phyloP scores from a whole-genome alignment of 30 jellyfish, hydroid and myxozoan genomes.

The Aurelia sp. region DNA sequence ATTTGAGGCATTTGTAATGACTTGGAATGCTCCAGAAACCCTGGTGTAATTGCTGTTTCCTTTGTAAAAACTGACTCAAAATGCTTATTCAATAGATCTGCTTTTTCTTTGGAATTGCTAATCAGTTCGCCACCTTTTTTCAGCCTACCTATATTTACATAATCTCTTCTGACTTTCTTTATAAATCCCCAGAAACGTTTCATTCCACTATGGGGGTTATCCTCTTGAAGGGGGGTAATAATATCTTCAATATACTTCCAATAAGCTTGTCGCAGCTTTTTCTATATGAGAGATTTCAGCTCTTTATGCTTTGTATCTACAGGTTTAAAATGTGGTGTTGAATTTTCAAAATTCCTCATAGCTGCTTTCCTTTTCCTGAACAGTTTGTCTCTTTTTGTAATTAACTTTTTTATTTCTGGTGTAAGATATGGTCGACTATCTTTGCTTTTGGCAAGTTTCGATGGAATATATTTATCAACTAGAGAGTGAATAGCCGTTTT shows the following conservation, averaged over 20 bases:
- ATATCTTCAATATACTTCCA: slow-evolving; percentile 6
- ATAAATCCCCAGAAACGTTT: no score
- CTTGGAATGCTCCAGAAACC: slow-evolving; percentile 12
- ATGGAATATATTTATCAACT: not conserved
- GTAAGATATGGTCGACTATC: not conserved
- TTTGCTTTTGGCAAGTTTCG: not conserved
- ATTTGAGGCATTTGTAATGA: slow-evolving; percentile 23
- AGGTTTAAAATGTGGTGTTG: no score
- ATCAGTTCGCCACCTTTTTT: no score
- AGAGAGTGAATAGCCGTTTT: not conserved
- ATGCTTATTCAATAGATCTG: not conserved
- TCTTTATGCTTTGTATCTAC: no score
- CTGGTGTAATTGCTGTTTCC: slow-evolving; percentile 18
- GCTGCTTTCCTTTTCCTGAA: no score
- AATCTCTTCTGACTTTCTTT: no score
- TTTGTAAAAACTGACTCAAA: slow-evolving; percentile 19
- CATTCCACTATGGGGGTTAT: slow-evolving; percentile 5
- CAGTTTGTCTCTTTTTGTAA: not conserved
- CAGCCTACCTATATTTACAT: no score
- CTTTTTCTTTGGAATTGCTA: no score
- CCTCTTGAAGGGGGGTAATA: slow-evolving; percentile 14
- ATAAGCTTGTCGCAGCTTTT: not conserved
- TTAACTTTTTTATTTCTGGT: slow-evolving; percentile 1
- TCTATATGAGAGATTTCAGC: no score
- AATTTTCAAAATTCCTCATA: no score